Conservation (phyloP, 2,113 vertebrate species). For the Myotis brandtii region DNA sequence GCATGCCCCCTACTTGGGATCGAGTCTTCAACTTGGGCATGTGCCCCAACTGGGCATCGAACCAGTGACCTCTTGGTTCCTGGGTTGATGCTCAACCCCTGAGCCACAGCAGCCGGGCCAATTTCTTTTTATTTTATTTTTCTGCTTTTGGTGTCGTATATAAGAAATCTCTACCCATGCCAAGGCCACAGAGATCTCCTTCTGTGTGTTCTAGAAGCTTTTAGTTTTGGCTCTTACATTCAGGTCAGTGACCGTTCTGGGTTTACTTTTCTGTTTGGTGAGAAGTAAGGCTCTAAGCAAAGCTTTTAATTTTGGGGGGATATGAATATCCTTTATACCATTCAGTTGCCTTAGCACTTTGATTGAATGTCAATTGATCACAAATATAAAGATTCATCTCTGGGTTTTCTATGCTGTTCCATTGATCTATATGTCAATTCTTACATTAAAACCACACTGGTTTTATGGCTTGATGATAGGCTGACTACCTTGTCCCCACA, state of each 20-base stretch:
- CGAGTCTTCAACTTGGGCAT: too few species aligned
- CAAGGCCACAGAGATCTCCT: background rate
- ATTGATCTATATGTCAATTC: background rate
- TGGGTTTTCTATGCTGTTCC: background rate
- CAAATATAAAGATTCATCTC: background rate
- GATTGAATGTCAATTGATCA: background rate
- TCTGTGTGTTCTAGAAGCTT: background rate
- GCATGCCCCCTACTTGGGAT: too few species aligned
- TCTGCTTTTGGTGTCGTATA: background rate
- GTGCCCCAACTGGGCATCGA: too few species aligned
- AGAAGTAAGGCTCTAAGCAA: background rate
- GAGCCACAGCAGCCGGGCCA: background rate
- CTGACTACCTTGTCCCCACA: background rate
- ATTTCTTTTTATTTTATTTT: background rate
- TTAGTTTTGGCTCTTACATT: background rate
- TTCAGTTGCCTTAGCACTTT: background rate
- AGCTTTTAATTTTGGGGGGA: background rate
- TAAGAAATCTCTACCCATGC: background rate
- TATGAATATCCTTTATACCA: background rate
- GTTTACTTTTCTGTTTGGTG: background rate
- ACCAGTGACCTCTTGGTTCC: too few species aligned
- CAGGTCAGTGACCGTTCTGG: background rate
- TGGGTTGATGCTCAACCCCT: too few species aligned
- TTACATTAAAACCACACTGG: background rate
- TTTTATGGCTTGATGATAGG: background rate